Conservation (phyloP, 1,140 invertebrate genomes). For the Eulimnadia texana region DNA sequence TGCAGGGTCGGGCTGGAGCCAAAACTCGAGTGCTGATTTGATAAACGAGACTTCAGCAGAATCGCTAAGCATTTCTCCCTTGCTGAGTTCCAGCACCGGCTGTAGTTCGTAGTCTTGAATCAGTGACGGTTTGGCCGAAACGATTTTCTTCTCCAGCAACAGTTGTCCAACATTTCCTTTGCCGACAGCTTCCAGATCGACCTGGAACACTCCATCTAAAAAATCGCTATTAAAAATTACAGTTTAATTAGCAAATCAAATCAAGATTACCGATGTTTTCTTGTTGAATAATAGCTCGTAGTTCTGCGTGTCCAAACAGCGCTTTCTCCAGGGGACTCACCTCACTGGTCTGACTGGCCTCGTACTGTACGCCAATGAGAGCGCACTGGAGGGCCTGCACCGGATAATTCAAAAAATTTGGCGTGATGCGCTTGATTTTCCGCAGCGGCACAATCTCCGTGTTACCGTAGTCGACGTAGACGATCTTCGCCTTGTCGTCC, state of each 20-base stretch:
- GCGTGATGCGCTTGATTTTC: constrained; percentile 6
- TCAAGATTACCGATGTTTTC: neutral
- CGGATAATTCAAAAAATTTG: constrained; percentile 1
- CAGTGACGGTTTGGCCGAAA: neutral
- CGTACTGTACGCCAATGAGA: neutral
- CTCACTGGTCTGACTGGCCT: neutral
- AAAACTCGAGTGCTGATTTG: neutral
- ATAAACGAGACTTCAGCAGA: neutral
- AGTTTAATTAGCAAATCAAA: neutral
- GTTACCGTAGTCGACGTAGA: constrained; percentile 16
- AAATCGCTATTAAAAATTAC: neutral
- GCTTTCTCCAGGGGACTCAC: neutral
- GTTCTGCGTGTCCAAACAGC: neutral
- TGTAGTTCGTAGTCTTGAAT: neutral
- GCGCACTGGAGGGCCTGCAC: neutral
- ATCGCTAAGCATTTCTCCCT: neutral
- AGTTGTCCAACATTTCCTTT: neutral
- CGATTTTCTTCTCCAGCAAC: neutral
- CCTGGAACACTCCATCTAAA: neutral
- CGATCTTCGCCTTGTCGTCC: neutral
- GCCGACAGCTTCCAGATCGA: neutral
- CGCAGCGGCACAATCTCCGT: neutral
- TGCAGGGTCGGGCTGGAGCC: neutral
- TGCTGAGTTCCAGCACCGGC: neutral
- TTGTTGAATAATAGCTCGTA: neutral